A percentile compares a stretch with the other conserved stretches of the same genome.
phyloP scores from a whole-genome alignment of 2,113 vertebrate genomes.

The Geococcyx californianus region DNA sequence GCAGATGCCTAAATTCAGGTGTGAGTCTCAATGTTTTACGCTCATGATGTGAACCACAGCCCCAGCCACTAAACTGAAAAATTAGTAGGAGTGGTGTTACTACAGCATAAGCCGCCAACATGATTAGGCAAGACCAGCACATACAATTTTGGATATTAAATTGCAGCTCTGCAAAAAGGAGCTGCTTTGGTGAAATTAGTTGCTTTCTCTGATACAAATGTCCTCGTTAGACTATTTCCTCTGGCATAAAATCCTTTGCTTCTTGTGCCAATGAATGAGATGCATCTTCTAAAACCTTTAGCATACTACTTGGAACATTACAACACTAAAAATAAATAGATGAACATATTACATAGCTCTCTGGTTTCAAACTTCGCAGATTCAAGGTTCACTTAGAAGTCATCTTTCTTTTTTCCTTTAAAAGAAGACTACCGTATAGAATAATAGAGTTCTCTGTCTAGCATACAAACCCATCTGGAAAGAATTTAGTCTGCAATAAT shows the following conservation, averaged over 20 bases:
- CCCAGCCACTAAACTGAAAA: neutral
- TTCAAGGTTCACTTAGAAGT: conserved; percentile 59
- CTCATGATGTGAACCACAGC: neutral
- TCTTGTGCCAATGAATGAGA: neutral
- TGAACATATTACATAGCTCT: neutral
- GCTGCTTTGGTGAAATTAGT: neutral
- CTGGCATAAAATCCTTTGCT: neutral
- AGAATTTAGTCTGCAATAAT: conserved; percentile 59
- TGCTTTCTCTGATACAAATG: neutral
- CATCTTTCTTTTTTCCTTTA: conserved; percentile 22
- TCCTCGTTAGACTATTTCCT: neutral
- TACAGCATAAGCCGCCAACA: neutral
- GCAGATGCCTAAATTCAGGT: neutral
- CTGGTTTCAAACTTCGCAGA: conserved; percentile 1
- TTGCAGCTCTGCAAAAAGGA: neutral
- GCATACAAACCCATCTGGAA: conserved; percentile 60
- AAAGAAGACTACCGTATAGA: conserved; percentile 21
- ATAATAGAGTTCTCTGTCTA: conserved; percentile 64
- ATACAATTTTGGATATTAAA: neutral
- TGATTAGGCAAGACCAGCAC: neutral
- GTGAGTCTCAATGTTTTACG: neutral
- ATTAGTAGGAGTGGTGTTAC: neutral
- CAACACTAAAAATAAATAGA: neutral
- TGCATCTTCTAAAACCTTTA: neutral
- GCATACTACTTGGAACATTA: neutral